Evolutionary conservation across 2,113 vertebrate species (phyloP), one percentile per base, ranked within the genome.

Genomic region (Xyliphius kryptos): DNA sequence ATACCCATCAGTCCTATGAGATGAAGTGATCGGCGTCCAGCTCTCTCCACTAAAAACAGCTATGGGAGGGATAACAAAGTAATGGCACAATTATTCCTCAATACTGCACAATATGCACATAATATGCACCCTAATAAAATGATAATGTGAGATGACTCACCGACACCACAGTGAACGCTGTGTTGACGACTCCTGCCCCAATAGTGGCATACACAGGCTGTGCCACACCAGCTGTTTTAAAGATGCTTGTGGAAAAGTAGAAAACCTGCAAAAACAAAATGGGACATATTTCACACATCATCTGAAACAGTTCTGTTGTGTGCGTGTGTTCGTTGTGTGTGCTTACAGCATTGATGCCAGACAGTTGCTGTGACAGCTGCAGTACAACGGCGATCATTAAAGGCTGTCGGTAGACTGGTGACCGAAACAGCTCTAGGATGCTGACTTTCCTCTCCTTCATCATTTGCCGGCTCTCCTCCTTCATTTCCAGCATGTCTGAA

Each of bases 201-300:
- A 98, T 95, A 73, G 95, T 98, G 66, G 96, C 95, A 0, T 97
- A 98, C 53, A 97, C 92, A 0, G 96, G 94, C 83, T 97, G 89
- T 52, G 90, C 69, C 56, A 98, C 95, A 0, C 91, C 92, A 0
- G 95, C 85, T 70, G 86, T 92, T 74, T 88, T 79, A 0, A 98
- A 98, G 78, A 98, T 98, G 66, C 82, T 84, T 0, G 96, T 98
- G 0, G 96, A 98, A 58, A 95, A 98, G 78, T 98, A 98, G 77
- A 98, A 98, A 17, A 98, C 91, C 96, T 98, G 37, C 20, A 60
- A 32, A 26, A 26, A 26, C 4, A 32, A 32, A 32, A 1, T 6
- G 2, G 4, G 26, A 32, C 26, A 32, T 5, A 32, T 32, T 32
- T 5, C 26, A 32, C n/a, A n/a, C n/a, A n/a, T n/a, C n/a, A n/a